Evolutionary conservation across 2,113 vertebrate genomes (phyloP).

Genomic region (Panurus biarmicus): DNA sequence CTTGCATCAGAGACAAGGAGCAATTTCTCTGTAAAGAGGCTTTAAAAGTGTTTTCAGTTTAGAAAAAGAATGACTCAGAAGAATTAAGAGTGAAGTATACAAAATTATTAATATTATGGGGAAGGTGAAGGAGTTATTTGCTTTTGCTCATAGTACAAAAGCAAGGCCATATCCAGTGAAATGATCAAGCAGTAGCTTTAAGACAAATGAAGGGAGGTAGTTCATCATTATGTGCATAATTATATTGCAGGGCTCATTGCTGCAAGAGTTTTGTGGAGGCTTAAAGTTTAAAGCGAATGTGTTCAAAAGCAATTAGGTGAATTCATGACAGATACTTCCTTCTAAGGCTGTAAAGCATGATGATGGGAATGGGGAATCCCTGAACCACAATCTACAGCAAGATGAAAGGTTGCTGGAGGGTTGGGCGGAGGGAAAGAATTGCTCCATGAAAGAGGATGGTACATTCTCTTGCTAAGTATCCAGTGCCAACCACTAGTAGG

Average conservation of each 20-base stretch:
- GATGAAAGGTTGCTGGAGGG: not conserved
- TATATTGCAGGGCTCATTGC: not conserved
- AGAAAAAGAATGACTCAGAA: not conserved
- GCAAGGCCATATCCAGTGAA: not conserved
- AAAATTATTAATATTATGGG: not conserved
- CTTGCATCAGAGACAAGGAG: not conserved
- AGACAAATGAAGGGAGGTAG: not conserved
- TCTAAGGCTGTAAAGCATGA: not conserved
- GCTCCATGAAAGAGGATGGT: not conserved
- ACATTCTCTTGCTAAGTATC: not conserved
- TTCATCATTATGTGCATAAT: constrained; percentile 8
- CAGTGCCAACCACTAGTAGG: not conserved
- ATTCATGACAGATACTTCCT: not conserved
- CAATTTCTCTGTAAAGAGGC: not conserved
- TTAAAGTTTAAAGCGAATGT: not conserved
- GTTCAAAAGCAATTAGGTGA: constrained; percentile 16
- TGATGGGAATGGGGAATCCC: not conserved
- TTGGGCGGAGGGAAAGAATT: not conserved
- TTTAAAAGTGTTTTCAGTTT: not conserved
- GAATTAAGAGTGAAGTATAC: not conserved
- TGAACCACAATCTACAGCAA: not conserved
- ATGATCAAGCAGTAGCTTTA: not conserved
- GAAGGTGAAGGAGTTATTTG: not conserved
- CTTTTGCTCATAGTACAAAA: not conserved
- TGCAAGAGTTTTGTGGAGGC: not conserved